Evolutionary conservation across 2,888 invertebrate genomes (phyloP).

Genomic region (Clitarchus hookeri): DNA sequence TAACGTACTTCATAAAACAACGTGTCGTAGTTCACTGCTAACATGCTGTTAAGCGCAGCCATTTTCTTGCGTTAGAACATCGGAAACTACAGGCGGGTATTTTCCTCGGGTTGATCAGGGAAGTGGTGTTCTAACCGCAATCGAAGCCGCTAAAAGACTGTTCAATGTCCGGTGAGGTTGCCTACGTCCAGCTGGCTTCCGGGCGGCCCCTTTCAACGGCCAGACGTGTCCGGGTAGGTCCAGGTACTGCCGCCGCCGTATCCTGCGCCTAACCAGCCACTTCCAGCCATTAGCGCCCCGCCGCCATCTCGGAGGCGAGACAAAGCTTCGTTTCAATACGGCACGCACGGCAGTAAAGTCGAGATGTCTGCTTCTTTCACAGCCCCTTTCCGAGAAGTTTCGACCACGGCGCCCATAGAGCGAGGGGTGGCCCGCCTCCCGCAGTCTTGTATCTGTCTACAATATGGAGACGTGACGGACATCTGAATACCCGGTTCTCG

Average conservation of each 20-base stretch:
- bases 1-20: no score
- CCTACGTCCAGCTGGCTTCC: no score
- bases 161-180: no score
- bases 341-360: neutral
- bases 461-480: slow-evolving; percentile 8
- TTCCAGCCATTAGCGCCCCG: neutral
- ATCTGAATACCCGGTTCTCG: neutral
- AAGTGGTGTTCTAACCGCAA: no score
- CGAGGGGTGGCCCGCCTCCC: neutral
- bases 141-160: no score
- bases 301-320: neutral
- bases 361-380: neutral
- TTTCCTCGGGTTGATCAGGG: no score
- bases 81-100: no score
- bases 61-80: no score
- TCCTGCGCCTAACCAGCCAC: neutral
- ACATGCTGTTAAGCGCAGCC: no score
- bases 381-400: neutral
- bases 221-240: neutral
- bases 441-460: neutral
- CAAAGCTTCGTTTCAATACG: slow-evolving; percentile 2
- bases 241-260: neutral
- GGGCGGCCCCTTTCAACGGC: neutral
- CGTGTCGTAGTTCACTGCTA: no score
- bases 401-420: neutral